Evolutionary conservation across 2,888 invertebrate species (phyloP), one percentile per base, ranked within the genome.

Genomic region (Pilophorus perplexus): DNA sequence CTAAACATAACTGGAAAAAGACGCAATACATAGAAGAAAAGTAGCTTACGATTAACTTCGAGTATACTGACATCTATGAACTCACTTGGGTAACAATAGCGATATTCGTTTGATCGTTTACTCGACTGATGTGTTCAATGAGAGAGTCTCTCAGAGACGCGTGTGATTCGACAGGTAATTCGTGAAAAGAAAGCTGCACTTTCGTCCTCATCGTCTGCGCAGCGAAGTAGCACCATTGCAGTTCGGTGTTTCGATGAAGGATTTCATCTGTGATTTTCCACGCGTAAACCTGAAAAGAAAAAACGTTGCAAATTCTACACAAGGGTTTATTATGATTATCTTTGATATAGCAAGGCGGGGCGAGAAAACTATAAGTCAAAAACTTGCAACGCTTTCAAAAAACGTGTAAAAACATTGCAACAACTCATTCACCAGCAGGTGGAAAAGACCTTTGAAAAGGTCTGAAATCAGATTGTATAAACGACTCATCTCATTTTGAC

Each of bases 161-260:
- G 72, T 95, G 88, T 4, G 93, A 88, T 72, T 89, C 88, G 5
- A 83, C 76, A 0, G 97, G 96, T 70, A 98, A 79, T 78, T 98
- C 97, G 73, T 93, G 89, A 76, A 98, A 91, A 67, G 88, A 90
- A 70, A 87, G 84, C 76, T 93, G 92, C 55, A 95, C 93, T 82
- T 98, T 98, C 23, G 91, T 90, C 73, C 97, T 84, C 89, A 99
- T 93, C 1, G 98, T 99, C 78, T 98, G 98, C 10, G 98, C 96
- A 52, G 96, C 98, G 80, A 99, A 98, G 76, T 96, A 97, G 78
- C 95, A 94, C 2, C 94, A 93, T 74, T 95, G 89, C 69, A 93
- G 79, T 78, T 94, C 92, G 71, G 87, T 84, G 52, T 54, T 68
- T 73, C 90, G 85, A 72, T 90, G 90, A 62, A 99, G 80, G 71